A percentile compares a stretch with the other conserved stretches of the same genome.
Evolutionary conservation across 2,888 invertebrate species (phyloP).

Genomic region (Calameuta filiformis): DNA sequence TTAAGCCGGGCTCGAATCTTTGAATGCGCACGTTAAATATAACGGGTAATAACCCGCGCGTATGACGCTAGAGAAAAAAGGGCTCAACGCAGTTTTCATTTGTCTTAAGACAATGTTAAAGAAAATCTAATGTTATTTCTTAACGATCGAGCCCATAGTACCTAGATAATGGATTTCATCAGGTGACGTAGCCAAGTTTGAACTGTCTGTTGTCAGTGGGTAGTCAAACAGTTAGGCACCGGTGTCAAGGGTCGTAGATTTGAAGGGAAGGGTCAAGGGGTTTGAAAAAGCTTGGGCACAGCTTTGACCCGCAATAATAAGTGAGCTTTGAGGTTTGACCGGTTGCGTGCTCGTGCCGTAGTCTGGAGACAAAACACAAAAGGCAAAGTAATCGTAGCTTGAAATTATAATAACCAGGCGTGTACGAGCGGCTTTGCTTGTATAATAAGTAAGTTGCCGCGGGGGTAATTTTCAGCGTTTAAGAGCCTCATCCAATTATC

Average conservation of each 20-base stretch:
- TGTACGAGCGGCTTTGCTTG: conserved; percentile 36
- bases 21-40: background rate
- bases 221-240: background rate
- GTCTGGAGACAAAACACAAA: conserved; percentile 44
- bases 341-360: conserved; percentile 29
- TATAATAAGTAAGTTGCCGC: conserved; percentile 60
- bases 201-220: background rate
- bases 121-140: background rate
- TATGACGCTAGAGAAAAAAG: background rate
- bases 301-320: conserved; percentile 47
- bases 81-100: background rate
- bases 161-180: background rate
- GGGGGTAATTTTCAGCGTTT: conserved; percentile 59
- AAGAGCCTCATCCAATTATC: conserved; percentile 61
- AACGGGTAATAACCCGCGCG: no score
- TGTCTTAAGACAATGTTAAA: background rate
- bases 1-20: background rate
- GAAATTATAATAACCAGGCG: conserved; percentile 59
- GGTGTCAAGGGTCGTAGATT: background rate
- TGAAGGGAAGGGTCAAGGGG: background rate
- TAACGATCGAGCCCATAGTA: background rate
- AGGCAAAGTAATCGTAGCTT: conserved; percentile 60
- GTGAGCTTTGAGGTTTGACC: conserved; percentile 51
- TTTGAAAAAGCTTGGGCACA: background rate
- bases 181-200: background rate